A percentile compares a stretch with the other conserved stretches of the same genome.
phyloP scores from a whole-genome alignment of 2,888 invertebrate genomes.

The Mythimna ferrago region DNA sequence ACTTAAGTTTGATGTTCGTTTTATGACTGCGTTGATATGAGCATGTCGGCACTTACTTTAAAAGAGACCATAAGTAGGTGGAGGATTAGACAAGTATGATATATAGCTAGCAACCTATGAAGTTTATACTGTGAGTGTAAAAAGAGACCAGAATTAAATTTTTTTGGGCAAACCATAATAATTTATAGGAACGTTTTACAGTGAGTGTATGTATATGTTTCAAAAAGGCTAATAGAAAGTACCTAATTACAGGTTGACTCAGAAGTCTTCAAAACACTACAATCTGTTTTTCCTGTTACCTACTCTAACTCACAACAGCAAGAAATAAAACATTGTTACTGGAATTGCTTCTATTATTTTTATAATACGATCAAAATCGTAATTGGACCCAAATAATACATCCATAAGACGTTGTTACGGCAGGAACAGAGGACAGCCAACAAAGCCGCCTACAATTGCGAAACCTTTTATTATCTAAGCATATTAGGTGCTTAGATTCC shows the following conservation, averaged over 20 bases:
- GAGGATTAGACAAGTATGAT: background rate
- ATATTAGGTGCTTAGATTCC: conserved; percentile 86
- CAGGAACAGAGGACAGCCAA: conserved; percentile 58
- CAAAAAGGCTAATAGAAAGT: background rate
- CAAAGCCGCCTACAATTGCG: conserved; percentile 72
- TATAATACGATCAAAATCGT: conserved; percentile 57
- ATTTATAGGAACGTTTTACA: no score
- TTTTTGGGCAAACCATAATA: no score
- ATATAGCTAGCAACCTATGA: background rate
- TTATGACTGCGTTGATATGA: conserved; percentile 54
- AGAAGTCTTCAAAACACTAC: background rate
- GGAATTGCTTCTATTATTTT: conserved; percentile 53
- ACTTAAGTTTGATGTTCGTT: conserved; percentile 67
- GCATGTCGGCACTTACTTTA: conserved; percentile 30
- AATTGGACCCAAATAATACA: conserved; percentile 60
- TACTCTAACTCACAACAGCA: background rate
- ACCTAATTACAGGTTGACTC: no score
- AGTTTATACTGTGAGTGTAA: background rate
- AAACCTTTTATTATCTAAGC: conserved; percentile 87
- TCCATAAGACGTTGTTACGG: conserved; percentile 50
- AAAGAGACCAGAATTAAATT: background rate
- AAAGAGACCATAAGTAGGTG: conserved; percentile 9
- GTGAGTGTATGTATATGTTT: background rate
- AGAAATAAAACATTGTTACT: conserved; percentile 20
- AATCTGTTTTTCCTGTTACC: background rate